phyloP scores from a whole-genome alignment of 2,888 invertebrate genomes.

The Hydraecia micacea region DNA sequence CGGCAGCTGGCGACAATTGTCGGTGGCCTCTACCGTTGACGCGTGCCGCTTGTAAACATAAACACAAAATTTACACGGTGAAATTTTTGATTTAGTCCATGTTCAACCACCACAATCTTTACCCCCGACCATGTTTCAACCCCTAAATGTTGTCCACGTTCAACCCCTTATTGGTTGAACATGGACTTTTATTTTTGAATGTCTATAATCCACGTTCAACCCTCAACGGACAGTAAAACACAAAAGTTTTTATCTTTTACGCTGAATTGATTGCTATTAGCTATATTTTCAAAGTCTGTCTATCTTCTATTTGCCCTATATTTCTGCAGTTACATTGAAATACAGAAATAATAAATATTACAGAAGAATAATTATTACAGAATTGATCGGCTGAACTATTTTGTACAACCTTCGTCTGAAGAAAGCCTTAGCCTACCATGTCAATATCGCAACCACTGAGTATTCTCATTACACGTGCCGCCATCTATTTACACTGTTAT shows the following conservation, averaged over 20 bases:
- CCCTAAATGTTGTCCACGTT: too few species aligned
- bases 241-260: too few species aligned
- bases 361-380: not conserved
- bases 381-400: not conserved
- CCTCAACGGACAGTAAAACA: too few species aligned
- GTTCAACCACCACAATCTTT: too few species aligned
- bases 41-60: not conserved
- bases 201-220: too few species aligned
- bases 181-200: too few species aligned
- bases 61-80: not conserved
- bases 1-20: not conserved
- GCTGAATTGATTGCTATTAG: not conserved
- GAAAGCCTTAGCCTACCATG: not conserved
- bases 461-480: not conserved
- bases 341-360: too few species aligned
- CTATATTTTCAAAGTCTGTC: not conserved
- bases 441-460: not conserved
- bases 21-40: not conserved
- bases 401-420: not conserved
- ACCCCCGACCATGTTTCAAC: too few species aligned
- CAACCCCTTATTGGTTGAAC: too few species aligned
- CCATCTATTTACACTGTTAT: conserved; percentile 1
- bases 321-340: too few species aligned
- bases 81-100: not conserved
- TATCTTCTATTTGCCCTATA: not conserved